phyloP scores from a whole-genome alignment of 2,113 vertebrate genomes.

The Chitala chitala region DNA sequence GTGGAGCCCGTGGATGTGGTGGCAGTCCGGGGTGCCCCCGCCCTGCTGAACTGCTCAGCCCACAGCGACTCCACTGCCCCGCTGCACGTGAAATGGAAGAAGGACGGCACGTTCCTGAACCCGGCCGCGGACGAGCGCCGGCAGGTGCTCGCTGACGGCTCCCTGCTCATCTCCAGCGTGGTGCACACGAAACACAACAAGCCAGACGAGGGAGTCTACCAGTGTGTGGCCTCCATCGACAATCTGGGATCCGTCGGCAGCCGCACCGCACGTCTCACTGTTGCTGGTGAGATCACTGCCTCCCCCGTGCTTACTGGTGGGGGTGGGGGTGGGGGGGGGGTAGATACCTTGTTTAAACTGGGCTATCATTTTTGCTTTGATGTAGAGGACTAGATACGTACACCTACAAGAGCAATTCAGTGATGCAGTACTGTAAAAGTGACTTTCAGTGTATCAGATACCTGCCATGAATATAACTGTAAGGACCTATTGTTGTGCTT shows the following conservation, averaged over 20 bases:
- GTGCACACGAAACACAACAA: constrained; percentile 84
- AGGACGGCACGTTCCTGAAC: constrained; percentile 87
- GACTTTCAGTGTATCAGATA: no score
- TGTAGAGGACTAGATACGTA: no score
- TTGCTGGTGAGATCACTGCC: constrained; percentile 72
- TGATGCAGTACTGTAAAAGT: no score
- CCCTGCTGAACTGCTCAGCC: constrained; percentile 84
- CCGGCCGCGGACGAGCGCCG: constrained; percentile 82
- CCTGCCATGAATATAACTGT: no score
- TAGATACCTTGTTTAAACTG: no score
- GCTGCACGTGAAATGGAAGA: constrained; percentile 85
- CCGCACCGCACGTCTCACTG: constrained; percentile 67
- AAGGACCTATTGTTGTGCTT: no score
- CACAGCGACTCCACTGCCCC: constrained; percentile 61
- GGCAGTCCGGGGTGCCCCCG: constrained; percentile 69
- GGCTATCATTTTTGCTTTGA: no score
- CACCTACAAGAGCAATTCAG: no score
- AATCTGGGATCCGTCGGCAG: constrained; percentile 73
- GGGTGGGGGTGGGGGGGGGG: no score
- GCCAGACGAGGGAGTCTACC: constrained; percentile 75
- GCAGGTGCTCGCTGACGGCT: constrained; percentile 79
- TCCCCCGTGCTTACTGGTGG: no score
- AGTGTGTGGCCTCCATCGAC: constrained; percentile 73
- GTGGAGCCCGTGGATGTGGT: constrained; percentile 80
- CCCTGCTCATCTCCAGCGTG: constrained; percentile 77